Base-by-base conservation (phyloP, 2,113 vertebrate genomes). In the Ailurus styani region DNA sequence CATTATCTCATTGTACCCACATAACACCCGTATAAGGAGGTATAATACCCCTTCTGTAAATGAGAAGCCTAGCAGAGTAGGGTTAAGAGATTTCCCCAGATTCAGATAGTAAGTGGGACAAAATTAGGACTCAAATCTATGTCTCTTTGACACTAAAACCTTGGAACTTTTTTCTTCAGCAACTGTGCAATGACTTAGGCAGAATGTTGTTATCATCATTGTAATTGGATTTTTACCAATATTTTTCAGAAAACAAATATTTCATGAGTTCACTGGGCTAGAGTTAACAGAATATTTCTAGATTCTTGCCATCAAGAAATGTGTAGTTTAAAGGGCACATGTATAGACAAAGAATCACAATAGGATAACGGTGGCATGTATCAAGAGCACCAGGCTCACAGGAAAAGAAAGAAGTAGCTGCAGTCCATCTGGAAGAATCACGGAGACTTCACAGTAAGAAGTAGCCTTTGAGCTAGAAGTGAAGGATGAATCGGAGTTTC, bases 211-310 rank as follows among this genome's bases (percentile, higher is more conserved):
- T 86, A 66, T 17, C 55, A 60, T 90, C 50, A 5, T 70, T 57
- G 0, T 95, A 72, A n/a, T 82, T 94, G 45, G 2, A 37, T 84
- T 82, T 96, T 89, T 73, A 57, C 25, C 50, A 87, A 8, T 84
- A 42, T 96, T 86, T 29, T 83, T 72, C 50, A 57, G 50, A 75
- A 82, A 81, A 68, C 14, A 73, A 0, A 1, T 94, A 52, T 78
- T 88, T 96, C 40, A 66, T 92, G 13, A 87, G n/a, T 93, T 2
- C 4, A n/a, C 25, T 96, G 1, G 52, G 14, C 27, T 93, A 11
- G 5, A 87, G n/a, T 90, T 89, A 62, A 77, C 92, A 95, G n/a
- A 97, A n/a, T 84, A 27, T 82, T 87, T 89, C 54, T 55, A 97
- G 25, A 82, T 77, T 91, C 11, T 89, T 83, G 42, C n/a, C 13